Percentiles rank a stretch among this genome's conserved stretches.
phyloP scores from a whole-genome alignment of 1,140 invertebrate genomes.

The Papilio helenus region DNA sequence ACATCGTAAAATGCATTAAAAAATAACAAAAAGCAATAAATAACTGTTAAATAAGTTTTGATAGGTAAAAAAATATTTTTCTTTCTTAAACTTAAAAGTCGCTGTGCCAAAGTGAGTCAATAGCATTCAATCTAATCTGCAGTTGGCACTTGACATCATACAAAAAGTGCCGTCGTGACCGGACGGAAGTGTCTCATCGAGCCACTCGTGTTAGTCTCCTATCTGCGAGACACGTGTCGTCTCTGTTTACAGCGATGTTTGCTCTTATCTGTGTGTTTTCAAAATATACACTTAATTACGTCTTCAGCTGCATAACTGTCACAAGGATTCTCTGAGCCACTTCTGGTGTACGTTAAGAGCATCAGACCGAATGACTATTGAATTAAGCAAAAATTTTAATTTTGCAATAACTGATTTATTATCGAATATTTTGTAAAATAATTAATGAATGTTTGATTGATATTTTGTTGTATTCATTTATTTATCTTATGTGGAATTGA shows the following conservation, averaged over 20 bases:
- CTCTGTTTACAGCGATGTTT: constrained; percentile 55
- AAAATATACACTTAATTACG: constrained; percentile 25
- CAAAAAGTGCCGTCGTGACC: constrained; percentile 21
- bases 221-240: constrained; percentile 66
- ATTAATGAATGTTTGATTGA: no score
- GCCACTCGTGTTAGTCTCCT: constrained; percentile 50
- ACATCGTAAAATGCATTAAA: no score
- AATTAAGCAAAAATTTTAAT: neutral
- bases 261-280: constrained; percentile 25
- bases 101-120: neutral
- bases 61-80: neutral
- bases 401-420: neutral
- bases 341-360: neutral
- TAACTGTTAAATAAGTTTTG: neutral
- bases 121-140: constrained; percentile 21
- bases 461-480: neutral
- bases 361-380: neutral
- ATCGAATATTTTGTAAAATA: no score
- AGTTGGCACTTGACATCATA: constrained; percentile 26
- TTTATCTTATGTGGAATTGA: neutral
- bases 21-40: no score
- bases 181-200: constrained; percentile 41
- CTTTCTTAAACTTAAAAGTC: neutral
- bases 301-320: constrained; percentile 24
- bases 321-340: neutral